Evolutionary conservation across 2,888 invertebrate species (phyloP).

Genomic region (Ethmia dodecea): DNA sequence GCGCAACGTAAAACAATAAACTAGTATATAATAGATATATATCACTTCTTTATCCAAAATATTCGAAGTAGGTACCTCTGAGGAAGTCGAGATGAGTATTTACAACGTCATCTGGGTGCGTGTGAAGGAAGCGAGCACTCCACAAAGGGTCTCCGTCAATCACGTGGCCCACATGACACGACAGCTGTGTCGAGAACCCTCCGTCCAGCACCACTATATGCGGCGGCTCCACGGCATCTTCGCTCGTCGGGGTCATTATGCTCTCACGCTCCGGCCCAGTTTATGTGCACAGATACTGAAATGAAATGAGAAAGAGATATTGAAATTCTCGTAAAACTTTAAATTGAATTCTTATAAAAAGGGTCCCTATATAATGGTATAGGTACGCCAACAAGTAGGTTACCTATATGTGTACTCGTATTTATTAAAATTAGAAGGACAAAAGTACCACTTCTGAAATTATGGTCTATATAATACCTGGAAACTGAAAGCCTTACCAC

Average conservation of each 20-base stretch:
- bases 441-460: no score
- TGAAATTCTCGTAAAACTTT: conserved; percentile 5
- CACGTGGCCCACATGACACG: conserved; percentile 83
- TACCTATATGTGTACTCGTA: no score
- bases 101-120: conserved; percentile 87
- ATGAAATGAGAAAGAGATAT: conserved; percentile 10
- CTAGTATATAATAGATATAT: not conserved
- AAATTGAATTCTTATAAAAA: not conserved
- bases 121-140: conserved; percentile 90
- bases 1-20: not conserved
- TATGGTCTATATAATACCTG: no score
- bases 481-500: no score
- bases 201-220: conserved; percentile 79
- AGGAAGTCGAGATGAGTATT: conserved; percentile 90
- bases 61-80: conserved; percentile 70
- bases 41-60: not conserved
- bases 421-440: no score
- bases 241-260: conserved; percentile 51
- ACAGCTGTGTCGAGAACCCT: conserved; percentile 89
- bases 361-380: no score
- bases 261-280: not conserved
- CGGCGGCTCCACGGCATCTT: conserved; percentile 47
- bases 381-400: no score
- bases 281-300: conserved; percentile 4
- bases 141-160: conserved; percentile 93